phyloP scores from a whole-genome alignment of 2,113 vertebrate species.

The Miniopterus natalensis region DNA sequence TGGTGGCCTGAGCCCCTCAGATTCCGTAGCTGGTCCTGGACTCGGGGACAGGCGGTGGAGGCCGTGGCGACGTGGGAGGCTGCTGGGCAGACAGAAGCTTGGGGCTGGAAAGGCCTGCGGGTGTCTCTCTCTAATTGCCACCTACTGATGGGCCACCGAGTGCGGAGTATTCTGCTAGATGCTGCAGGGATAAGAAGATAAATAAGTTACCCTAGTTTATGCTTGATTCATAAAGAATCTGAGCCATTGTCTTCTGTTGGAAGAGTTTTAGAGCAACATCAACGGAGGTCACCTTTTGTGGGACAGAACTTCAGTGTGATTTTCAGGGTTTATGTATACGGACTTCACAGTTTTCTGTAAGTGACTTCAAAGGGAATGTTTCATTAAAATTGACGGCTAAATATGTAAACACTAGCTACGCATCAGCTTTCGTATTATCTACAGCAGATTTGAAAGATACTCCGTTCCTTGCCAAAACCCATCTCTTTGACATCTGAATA shows the following conservation, averaged over 20 bases:
- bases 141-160: not conserved
- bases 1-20: not conserved
- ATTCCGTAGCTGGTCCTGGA: not conserved
- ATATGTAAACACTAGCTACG: not conserved
- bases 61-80: fast-evolving
- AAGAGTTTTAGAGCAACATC: not conserved
- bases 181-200: not conserved
- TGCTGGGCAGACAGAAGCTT: not conserved
- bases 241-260: not conserved
- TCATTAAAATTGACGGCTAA: conserved; percentile 53
- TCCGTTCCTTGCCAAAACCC: not conserved
- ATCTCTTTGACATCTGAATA: conserved; percentile 65
- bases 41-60: not conserved
- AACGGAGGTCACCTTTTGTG: not conserved
- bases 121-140: not conserved
- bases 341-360: conserved; percentile 33
- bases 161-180: not conserved
- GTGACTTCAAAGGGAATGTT: conserved; percentile 58
- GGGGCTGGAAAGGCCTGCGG: not conserved
- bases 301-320: not conserved
- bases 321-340: not conserved
- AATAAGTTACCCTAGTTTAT: not conserved
- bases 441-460: conserved; percentile 14
- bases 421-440: conserved; percentile 18
- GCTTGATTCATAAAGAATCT: not conserved